Base-by-base conservation (phyloP, 2,113 vertebrate species). In the Rhegmatorhina hoffmannsi region DNA sequence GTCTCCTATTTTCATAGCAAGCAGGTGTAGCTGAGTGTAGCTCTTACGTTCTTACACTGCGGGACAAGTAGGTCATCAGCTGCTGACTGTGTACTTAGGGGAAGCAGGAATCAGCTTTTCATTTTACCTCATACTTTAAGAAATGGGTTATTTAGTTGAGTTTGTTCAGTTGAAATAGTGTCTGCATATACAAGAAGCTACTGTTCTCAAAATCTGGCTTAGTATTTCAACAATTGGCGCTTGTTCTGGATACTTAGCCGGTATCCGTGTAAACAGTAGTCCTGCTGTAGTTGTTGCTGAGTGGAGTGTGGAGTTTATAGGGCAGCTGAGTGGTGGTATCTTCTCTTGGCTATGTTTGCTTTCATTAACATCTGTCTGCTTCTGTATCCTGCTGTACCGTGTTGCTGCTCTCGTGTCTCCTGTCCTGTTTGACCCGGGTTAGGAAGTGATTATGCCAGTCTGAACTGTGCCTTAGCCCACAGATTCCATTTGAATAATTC, bases 161-260 rank as follows among this genome's bases (percentile, higher is more conserved):
- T 73, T 84, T 78, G 33, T 75, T 94, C 60, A 63, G 24, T 89
- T 67, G 60, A 44, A 92, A 66, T 94, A 56, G 17, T 84, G 73
- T 53, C 60, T 87, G 60, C 16, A 7, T 63, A 59, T 66, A 96
- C 91, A 92, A 69, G 70, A 69, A 68, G 81, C 66, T 50, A 91
- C 53, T 96, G 93, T 95, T 96, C 86, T 92, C 74, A 72, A 92
- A 95, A 92, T 89, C 87, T 91, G 89, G 69, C 84, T 96, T 97
- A 84, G 80, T 18, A 1, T 92, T 95, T 75, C 36, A 92, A 95
- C 89, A 96, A 96, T 44, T 21, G 44, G 20, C 60, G 34, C 60
- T 93, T 96, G 92, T 95, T 94, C 73, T 89, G 77, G 43, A 2
- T 70, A 36, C 52, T 94, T 70, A 74, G 63, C 80, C 72, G 80